Base-by-base conservation (phyloP, 2,888 invertebrate genomes). In the Nomada fabriciana region DNA sequence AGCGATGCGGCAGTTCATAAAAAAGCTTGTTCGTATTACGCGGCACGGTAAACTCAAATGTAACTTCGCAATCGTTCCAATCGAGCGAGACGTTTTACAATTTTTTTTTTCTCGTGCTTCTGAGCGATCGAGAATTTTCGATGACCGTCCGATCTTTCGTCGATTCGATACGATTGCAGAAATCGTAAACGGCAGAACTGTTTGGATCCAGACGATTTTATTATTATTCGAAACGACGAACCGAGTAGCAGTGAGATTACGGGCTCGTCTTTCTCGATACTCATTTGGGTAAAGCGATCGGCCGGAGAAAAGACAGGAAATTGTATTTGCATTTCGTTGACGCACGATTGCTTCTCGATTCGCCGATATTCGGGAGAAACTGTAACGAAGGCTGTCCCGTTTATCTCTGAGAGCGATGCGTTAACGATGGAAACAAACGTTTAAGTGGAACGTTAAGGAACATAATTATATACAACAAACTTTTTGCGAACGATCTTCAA, bases 61-160 rank as follows among this genome's bases (percentile, higher is more conserved):
- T 72, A 63, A 71, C 65, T 60, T 36, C 36, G 36, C 36, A 36
- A 36, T 5, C 36, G 36, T 36, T 36, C 36, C 36, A 36, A 36
- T 7, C 36, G 36, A 7, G 7, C 36, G 36, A 36, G 36, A n/a
- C 29, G 50, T 23, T 50, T 59, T 43, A 18, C 67, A 60, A 75
- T 43, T 25, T 11, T 60, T 29, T 7, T 7, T 36, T 36, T 36
- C 1, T 76, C 53, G 29, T 23, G 63, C 13, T 25, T 13, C 23
- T 18, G 29, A 36, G 13, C 61, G 77, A 69, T 76, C 63, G 77
- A 78, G 69, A 47, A 55, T 74, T 52, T 76, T 79, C 69, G 68
- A 63, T 4, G 29, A 1, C 50, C 61, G 47, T 25, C 55, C 47
- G 13, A 43, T 23, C 25, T 36, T 7, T 36, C 36, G 0, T 36